Base-by-base conservation (phyloP, 2,888 invertebrate genomes). In the Dryomyza anilis region DNA sequence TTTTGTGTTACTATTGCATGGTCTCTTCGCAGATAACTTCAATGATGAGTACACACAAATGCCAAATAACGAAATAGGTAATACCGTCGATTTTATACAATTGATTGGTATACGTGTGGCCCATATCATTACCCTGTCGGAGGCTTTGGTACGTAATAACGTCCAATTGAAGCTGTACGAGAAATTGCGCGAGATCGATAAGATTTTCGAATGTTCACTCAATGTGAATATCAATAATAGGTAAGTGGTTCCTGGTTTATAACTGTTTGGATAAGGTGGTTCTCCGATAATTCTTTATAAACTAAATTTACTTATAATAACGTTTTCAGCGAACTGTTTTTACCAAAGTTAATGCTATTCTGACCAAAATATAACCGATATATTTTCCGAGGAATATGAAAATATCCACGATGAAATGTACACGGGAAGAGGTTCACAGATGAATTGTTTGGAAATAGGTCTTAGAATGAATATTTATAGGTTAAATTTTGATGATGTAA, bases 61-160 rank as follows among this genome's bases (percentile, higher is more conserved):
- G 1, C 62, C 63, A 10, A 58, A 63, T 0, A 74, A 64, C 33
- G 69, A 72, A 21, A 69, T 78, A 33, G 81, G 76, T 0, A 63
- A 73, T 19, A 78, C 76, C 0, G 77, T 82, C 4, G 79, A 80
- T 62, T 76, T 74, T 36, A 77, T 83, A 53, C 81, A 81, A 67
- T 61, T 82, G 55, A 65, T 78, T 33, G 77, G 80, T 39, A 77
- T 81, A 45, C 77, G 81, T 2, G 57, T 80, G 50, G 75, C 78
- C 0, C 80, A 81, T 45, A 66, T 75, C 21, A 73, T 75, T 0
- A 73, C 75, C 0, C 66, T 83, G 25, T 27, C 74, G 3, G 83
- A 83, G 65, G 69, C 78, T 0, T 63, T 82, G 2, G 36, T 73
- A 39, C 73, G 76, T 39, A 69, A 73, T 0, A 61, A 72, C 1